A percentile compares a stretch with the other conserved stretches of the same genome.
Conservation (phyloP, 2,113 vertebrate genomes). For the Neolamprologus caudopunctatus region DNA sequence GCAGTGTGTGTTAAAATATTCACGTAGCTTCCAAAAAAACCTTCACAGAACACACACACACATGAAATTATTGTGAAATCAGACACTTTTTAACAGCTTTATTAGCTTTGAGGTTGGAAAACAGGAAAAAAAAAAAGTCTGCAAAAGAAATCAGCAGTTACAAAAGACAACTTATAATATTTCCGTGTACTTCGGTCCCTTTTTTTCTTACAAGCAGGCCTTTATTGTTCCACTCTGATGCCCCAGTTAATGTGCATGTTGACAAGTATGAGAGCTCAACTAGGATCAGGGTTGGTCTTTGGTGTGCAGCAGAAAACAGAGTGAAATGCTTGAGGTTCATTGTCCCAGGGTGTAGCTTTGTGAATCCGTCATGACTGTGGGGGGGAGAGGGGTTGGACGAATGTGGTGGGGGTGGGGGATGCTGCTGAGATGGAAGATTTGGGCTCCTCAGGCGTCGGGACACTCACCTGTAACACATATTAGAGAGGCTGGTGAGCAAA, state of each 20-base stretch:
- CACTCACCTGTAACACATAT: slow-evolving; percentile 27
- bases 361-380: background rate
- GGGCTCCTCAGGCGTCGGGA: background rate
- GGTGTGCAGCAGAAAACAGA: background rate
- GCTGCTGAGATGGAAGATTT: background rate
- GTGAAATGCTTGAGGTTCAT: background rate
- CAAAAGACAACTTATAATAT: background rate
- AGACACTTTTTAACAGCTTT: background rate
- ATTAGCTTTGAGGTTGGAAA: background rate
- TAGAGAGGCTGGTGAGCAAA: background rate
- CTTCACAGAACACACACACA: background rate
- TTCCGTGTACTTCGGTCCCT: background rate
- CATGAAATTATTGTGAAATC: background rate
- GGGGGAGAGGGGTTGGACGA: background rate
- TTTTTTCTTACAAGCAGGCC: background rate
- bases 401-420: background rate
- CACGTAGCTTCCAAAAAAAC: background rate
- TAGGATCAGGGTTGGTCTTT: background rate
- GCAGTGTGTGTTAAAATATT: background rate
- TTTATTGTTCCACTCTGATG: background rate
- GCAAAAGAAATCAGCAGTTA: slow-evolving; percentile 13
- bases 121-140: background rate
- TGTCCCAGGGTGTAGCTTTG: background rate
- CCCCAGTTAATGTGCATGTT: background rate
- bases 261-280: background rate